These are phyloP conservation scores for Antennarius maculatus DNA, from an alignment of 2,797 vertebrate genomes.

Conservation along the genomic window DNA sequence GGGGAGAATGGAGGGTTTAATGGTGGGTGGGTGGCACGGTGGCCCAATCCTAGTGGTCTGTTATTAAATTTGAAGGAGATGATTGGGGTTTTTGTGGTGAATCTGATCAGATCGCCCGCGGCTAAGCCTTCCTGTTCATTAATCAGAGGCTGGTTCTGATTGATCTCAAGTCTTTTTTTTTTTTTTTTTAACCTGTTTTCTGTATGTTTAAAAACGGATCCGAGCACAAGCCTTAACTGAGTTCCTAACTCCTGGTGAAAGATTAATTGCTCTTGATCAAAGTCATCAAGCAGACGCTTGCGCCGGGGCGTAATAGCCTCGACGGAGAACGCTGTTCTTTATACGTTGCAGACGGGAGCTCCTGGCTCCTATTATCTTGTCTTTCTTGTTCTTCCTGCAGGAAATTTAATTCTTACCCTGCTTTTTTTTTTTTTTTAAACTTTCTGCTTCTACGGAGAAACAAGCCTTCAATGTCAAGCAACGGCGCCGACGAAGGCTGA, in stretches of 20 bases:
- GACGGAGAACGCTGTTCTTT: conserved; percentile 57
- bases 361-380: conserved; percentile 76
- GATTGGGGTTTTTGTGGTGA: conserved; percentile 49
- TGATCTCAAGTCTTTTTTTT: conserved; percentile 49
- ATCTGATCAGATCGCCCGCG: conserved; percentile 58
- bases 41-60: conserved; percentile 68
- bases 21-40: conserved; percentile 60
- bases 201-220: conserved; percentile 57
- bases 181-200: conserved; percentile 51
- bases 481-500: conserved; percentile 76
- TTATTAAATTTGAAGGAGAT: conserved; percentile 66
- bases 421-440: conserved; percentile 71
- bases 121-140: conserved; percentile 62
- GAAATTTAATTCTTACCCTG: conserved; percentile 76
- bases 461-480: conserved; percentile 88
- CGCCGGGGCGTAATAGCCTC: conserved; percentile 60
- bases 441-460: conserved; percentile 76
- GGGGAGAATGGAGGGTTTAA: conserved; percentile 27
- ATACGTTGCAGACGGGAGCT: conserved; percentile 42
- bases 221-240: conserved; percentile 32
- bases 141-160: conserved; percentile 63
- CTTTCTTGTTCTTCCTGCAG: conserved; percentile 72
- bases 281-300: conserved; percentile 60
- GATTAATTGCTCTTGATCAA: conserved; percentile 79
- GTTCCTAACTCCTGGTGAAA: conserved; percentile 62